Evolutionary conservation across 2,888 invertebrate species (phyloP).

Genomic region (Kryphioiulus occultus): DNA sequence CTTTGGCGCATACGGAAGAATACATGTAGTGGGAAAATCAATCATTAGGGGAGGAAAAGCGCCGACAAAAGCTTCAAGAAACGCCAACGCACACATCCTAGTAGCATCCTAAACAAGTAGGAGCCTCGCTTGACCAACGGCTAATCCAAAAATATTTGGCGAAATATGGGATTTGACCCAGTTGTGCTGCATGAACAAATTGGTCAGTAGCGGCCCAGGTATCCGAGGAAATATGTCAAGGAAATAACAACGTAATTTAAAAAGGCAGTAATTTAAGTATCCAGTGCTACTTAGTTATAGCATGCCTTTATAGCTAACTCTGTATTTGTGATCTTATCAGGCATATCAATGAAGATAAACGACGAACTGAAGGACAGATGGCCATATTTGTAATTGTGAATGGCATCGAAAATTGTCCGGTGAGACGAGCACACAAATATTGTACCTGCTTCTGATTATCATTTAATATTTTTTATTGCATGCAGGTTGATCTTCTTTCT

Average conservation of each 20-base stretch:
- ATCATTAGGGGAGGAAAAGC: background rate
- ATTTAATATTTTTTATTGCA: conserved; percentile 15
- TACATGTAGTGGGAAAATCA: conserved; percentile 2
- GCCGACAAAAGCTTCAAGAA: background rate
- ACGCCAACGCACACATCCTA: background rate
- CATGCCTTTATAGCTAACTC: background rate
- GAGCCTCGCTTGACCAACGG: background rate
- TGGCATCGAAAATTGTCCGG: conserved; percentile 97
- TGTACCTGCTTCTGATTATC: background rate
- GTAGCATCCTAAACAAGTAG: background rate
- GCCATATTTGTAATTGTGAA: conserved; percentile 97
- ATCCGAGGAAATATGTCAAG: conserved; percentile 73
- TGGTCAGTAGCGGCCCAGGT: too few relatives aligned
- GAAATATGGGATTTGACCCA: background rate
- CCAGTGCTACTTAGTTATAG: background rate
- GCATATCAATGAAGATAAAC: conserved; percentile 96
- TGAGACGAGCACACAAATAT: conserved; percentile 60
- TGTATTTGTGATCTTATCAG: conserved; percentile 56
- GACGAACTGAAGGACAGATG: conserved; percentile 93
- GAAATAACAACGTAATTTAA: conserved; percentile 80
- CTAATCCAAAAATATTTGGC: background rate
- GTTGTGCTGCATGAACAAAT: background rate
- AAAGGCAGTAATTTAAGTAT: background rate
- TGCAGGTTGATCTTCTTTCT: conserved; percentile 85
- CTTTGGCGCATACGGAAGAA: background rate